A percentile compares a stretch with the other conserved stretches of the same genome.
phyloP scores from a whole-genome alignment of 1,140 invertebrate species.

The Mycetomoellerius zeteki region DNA sequence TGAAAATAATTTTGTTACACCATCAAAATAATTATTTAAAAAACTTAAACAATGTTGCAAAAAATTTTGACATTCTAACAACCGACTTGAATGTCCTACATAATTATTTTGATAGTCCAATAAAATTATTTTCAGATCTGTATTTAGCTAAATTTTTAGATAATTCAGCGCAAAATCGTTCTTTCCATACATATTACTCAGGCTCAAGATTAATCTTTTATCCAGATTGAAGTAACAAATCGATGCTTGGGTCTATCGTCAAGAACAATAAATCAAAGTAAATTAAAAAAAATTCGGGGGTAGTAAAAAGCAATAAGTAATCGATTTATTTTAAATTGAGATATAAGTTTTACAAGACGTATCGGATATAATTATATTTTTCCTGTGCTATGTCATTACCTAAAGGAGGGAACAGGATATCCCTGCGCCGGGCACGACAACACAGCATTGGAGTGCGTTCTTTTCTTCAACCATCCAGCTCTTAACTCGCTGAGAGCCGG shows the following conservation, averaged over 20 bases:
- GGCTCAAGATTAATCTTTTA: neutral
- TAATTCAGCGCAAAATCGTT: no score
- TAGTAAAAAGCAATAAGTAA: neutral
- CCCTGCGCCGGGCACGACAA: slow-evolving; percentile 83
- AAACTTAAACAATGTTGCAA: no score
- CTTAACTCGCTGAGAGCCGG: slow-evolving; percentile 88
- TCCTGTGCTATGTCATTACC: slow-evolving; percentile 74
- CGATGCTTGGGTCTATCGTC: neutral
- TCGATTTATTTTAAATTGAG: neutral
- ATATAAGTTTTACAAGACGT: neutral
- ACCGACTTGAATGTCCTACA: no score
- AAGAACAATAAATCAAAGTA: neutral
- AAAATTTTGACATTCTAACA: no score
- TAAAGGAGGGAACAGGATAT: slow-evolving; percentile 84
- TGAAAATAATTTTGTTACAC: no score
- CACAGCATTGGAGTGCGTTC: slow-evolving; percentile 72
- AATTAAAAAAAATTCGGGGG: neutral
- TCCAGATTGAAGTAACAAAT: neutral
- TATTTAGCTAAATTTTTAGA: no score
- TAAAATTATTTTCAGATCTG: no score
- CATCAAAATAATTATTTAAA: no score
- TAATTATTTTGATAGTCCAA: no score
- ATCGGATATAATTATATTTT: neutral
- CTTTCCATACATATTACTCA: neutral
- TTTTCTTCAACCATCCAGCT: slow-evolving; percentile 82